Evolutionary conservation across 2,888 invertebrate genomes (phyloP), one percentile per base, ranked within the genome.

Genomic region (Andrena camellia): DNA sequence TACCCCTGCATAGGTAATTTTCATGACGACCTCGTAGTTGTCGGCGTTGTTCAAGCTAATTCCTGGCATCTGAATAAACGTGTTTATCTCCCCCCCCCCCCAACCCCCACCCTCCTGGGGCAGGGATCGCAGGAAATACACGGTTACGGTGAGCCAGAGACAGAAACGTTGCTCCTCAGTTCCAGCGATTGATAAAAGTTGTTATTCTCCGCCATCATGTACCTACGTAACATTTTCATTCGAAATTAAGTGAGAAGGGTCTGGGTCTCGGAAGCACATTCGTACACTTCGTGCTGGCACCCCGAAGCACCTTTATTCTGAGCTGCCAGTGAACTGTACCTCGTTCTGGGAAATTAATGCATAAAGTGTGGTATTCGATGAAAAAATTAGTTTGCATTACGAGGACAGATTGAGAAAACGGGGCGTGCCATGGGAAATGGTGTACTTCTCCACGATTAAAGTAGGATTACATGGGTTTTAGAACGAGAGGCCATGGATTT

Each of bases 1-100:
- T 76, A 81, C 76, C 86, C 57, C 78, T 78, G 87, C 86, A 87
- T 88, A 87, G 87, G 86, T 88, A 88, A 87, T 87, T 88, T 79
- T 87, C 88, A 66, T 82, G 87, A 86, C 84, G 88, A 86, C 88
- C 88, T 73, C 88, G 77, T 84, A 84, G 81, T 82, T 80, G 84
- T 78, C 78, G 88, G 81, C 81, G 79, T 75, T 79, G 84, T 81
- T 81, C 86, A 73, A 77, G 83, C 81, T 87, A 87, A 88, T 88
- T 88, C 76, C 88, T 74, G 63, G 74, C 84, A 85, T 78, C 81
- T 83, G 86, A 88, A 87, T 87, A 88, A 87, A 88, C 86, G 83
- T 83, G 86, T 88, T 86, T 83, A 79, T 82, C 76, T 83, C 52
- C 57, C 29, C 35, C n/a, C n/a, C n/a, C n/a, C n/a, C n/a, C n/a